Base-by-base conservation (phyloP, 1,140 invertebrate species). In the Lepidurus apus region DNA sequence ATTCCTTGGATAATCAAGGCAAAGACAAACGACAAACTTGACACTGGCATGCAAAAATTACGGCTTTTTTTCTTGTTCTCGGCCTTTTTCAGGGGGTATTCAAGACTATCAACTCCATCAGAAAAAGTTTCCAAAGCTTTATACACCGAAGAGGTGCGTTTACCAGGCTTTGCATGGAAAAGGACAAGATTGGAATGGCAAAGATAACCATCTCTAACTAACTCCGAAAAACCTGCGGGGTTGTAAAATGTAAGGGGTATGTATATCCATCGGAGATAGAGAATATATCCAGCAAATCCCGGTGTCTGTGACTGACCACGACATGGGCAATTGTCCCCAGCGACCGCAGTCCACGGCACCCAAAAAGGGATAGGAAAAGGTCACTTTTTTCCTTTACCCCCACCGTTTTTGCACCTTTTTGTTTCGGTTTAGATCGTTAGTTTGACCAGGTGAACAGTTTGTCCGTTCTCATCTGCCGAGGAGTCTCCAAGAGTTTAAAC, bases 381-480 rank as follows among this genome's bases (percentile, higher is more conserved):
- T 9, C 34, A 34, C 34, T 34, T 34, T 4, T 34, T 34, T 34
- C 34, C 34, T 34, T 17, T n/a, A 65, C 53, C 10, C 21, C 17
- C 53, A 34, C 53, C 53, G 53, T 65, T 65, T 65, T 65, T 65
- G 53, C 53, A 17, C 53, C 13, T 65, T 65, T 21, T 65, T 65
- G 53, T 65, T 65, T 21, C 17, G 53, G n/a, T 65, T 65, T 21
- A 17, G 21, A 21, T 65, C 53, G 53, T 65, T 65, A 65, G 53
- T 65, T 65, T 21, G 8, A 65, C 53, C 53, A 65, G 53, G 53
- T 65, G 53, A 65, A n/a, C 13, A 65, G 53, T 65, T 65, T 65
- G 53, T 65, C 53, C 53, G 53, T 65, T 65, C 21, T 65, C 53
- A 65, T 65, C 53, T 65, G 53, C 53, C 53, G 53, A 65, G 53